Base-by-base conservation (phyloP, 2,113 vertebrate species). In the Odobenus rosmarus region DNA sequence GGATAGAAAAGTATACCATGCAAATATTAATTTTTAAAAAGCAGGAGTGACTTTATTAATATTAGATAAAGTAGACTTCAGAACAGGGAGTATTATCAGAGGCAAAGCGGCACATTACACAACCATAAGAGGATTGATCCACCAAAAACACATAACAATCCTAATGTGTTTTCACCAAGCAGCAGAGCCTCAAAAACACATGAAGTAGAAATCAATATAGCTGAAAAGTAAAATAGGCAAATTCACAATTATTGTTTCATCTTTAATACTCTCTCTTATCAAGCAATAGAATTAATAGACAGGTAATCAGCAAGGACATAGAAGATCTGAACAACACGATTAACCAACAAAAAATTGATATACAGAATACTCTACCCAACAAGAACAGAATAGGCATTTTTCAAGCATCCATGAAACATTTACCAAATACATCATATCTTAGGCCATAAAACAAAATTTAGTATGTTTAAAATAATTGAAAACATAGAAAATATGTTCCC, bases 391-490 rank as follows among this genome's bases (percentile, higher is more conserved):
- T 19, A 36, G 31, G 92, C 28, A 24, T 61, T 79, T 77, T 87
- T 84, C 28, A 62, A 79, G 28, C 28, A 53, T 57, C 28, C 31
- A 16, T 31, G 28, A 28, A 84, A 92, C 13, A 55, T 84, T 92
- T 84, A 55, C 42, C 69, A 88, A 95, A 77, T 79, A 36, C 10
- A 89, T 51, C 39, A 61, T 72, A 53, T 89, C 16, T 61, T 80
- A 71, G 19, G 28, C 28, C n/a, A 72, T 85, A 95, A 96, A 88
- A 71, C 28, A 95, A 88, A 79, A 9, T 4, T 71, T 24, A 83
- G 33, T 88, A 59, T 53, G 31, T 71, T 79, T 46, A 71, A 95
- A 88, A 83, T 77, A 92, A 96, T 15, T 88, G 23, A 88, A 92
- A 92, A 53, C n/a, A 88, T 31, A 46, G 11, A 83, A 92, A 94